Evolutionary conservation across 2,113 vertebrate species (phyloP).

Genomic region (Symphodus melops): DNA sequence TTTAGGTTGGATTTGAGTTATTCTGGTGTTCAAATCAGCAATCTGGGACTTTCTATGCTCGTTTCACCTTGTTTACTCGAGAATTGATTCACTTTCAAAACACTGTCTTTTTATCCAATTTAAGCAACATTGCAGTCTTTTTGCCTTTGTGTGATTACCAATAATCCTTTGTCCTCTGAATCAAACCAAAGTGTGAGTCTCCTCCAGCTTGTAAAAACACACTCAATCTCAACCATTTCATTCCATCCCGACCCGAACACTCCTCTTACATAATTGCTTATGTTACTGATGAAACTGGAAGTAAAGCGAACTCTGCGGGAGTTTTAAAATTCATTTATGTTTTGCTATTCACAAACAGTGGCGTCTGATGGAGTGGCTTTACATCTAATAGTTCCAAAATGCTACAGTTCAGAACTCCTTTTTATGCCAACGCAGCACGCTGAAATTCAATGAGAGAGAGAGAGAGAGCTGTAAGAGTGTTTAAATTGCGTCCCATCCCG

Average conservation of each 20-base stretch:
- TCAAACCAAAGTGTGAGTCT: background rate
- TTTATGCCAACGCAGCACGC: slow-evolving; percentile 28
- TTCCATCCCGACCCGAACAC: background rate
- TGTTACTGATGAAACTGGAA: slow-evolving; percentile 31
- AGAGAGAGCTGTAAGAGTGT: slow-evolving; percentile 20
- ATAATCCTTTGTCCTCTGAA: background rate
- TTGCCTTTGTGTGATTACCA: background rate
- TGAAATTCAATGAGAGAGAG: slow-evolving; percentile 17
- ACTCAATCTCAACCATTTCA: slow-evolving; percentile 18
- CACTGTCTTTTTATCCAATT: background rate
- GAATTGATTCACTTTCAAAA: too few species aligned
- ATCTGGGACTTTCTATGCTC: slow-evolving; percentile 4
- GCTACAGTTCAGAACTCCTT: slow-evolving; percentile 34
- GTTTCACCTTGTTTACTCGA: background rate
- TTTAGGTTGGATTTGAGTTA: background rate
- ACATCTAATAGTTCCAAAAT: slow-evolving; percentile 48
- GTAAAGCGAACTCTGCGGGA: slow-evolving; percentile 32
- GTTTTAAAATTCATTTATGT: slow-evolving; percentile 6
- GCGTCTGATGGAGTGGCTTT: slow-evolving; percentile 35
- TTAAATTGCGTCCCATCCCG: slow-evolving; percentile 37
- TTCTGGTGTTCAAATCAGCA: background rate
- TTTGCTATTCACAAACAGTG: slow-evolving; percentile 42
- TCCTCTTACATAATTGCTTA: slow-evolving; percentile 5
- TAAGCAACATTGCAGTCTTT: background rate
- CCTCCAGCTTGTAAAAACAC: slow-evolving; percentile 19